phyloP scores from a whole-genome alignment of 1,140 invertebrate genomes.

The Euwallacea similis region DNA sequence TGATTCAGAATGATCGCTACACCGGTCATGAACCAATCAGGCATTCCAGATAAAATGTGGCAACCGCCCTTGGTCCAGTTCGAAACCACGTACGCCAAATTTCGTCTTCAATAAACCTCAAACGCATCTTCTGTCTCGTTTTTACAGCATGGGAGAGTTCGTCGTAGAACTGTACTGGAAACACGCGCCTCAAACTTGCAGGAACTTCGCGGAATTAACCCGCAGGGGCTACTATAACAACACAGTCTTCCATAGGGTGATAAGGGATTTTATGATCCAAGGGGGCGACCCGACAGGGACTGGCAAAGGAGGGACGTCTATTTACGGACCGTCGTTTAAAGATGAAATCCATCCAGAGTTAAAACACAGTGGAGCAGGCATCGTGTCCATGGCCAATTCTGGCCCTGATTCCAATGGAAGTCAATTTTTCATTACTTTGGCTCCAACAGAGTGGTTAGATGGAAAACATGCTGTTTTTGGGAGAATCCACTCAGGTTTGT shows the following conservation, averaged over 20 bases:
- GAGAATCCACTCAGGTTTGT: conserved; percentile 67
- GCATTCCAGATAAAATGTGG: conserved; percentile 84
- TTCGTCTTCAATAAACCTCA: not conserved
- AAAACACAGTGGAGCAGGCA: conserved; percentile 86
- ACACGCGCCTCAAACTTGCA: conserved; percentile 91
- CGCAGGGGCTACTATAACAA: conserved; percentile 94
- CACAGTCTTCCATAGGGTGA: conserved; percentile 95
- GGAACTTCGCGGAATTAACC: conserved; percentile 94
- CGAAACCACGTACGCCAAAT: conserved; percentile 73
- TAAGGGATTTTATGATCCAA: conserved; percentile 98
- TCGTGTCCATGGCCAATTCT: conserved; percentile 79
- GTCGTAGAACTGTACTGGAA: conserved; percentile 96
- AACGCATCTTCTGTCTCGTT: not conserved
- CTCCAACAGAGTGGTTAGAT: conserved; percentile 96
- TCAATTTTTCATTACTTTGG: conserved; percentile 97
- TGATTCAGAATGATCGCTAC: conserved; percentile 45
- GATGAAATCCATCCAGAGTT: conserved; percentile 95
- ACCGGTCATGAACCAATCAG: conserved; percentile 55
- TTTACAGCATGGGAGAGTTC: conserved; percentile 88
- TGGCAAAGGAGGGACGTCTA: conserved; percentile 92
- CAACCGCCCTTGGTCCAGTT: conserved; percentile 79
- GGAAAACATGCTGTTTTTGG: conserved; percentile 98
- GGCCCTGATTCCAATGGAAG: conserved; percentile 97
- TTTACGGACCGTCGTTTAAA: conserved; percentile 93
- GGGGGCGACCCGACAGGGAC: conserved; percentile 90